Percentiles rank a stretch among this genome's conserved stretches.
phyloP scores from a whole-genome alignment of 2,113 vertebrate species.

The Oenanthe oenanthe region DNA sequence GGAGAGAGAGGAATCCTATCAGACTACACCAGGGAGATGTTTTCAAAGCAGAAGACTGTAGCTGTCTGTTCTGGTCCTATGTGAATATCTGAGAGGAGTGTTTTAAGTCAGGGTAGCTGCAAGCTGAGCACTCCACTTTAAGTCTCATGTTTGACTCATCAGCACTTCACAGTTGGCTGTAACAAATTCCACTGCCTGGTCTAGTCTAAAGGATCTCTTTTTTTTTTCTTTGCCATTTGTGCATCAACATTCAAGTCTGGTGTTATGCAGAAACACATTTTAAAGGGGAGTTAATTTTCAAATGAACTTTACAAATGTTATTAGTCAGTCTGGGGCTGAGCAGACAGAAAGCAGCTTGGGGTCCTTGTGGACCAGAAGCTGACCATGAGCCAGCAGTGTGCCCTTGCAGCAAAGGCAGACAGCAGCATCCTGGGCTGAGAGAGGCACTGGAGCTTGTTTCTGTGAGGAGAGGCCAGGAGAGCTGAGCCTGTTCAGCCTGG shows the following conservation, averaged over 20 bases:
- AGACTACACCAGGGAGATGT: neutral
- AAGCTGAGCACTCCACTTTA: neutral
- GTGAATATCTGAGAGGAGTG: neutral
- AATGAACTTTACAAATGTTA: neutral
- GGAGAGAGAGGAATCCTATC: neutral
- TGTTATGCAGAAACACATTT: neutral
- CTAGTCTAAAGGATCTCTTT: neutral
- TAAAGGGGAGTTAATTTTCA: neutral
- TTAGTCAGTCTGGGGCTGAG: neutral
- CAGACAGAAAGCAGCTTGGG: neutral
- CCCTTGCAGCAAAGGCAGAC: neutral
- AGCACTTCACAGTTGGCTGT: neutral
- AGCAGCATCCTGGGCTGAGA: neutral
- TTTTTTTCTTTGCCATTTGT: neutral
- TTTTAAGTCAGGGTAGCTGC: neutral
- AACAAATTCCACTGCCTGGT: neutral
- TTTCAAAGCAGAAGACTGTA: neutral
- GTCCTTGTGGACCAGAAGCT: neutral
- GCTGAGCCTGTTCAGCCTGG: neutral
- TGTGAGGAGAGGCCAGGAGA: neutral
- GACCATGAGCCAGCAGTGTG: neutral
- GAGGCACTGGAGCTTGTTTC: neutral
- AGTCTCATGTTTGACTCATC: neutral
- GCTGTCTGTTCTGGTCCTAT: neutral
- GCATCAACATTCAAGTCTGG: neutral